These are phyloP conservation scores for Creontiades dilutus DNA, from an alignment of 2,888 invertebrate genomes.

Conservation along the genomic window DNA sequence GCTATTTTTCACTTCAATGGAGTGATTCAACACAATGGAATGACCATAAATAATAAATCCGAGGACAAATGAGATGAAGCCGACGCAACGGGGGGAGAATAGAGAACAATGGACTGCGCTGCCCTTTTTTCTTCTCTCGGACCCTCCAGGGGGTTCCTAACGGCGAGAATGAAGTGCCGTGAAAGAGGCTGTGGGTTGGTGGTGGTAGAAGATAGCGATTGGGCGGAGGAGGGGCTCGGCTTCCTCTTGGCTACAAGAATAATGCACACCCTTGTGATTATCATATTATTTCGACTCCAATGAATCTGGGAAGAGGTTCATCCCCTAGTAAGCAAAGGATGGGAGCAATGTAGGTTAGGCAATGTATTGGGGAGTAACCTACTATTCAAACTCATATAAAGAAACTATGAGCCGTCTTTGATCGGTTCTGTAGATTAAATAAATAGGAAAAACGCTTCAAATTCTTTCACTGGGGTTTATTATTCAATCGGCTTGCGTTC, in stretches of 20 bases:
- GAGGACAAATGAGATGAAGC: slow-evolving; percentile 67
- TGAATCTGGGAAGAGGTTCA: no score
- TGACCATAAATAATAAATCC: slow-evolving; percentile 69
- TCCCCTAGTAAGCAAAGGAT: no score
- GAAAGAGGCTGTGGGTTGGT: slow-evolving; percentile 10
- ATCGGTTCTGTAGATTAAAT: no score
- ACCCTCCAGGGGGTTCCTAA: slow-evolving; percentile 49
- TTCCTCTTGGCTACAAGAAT: neutral
- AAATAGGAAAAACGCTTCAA: no score
- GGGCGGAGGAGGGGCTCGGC: neutral
- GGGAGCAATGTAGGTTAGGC: no score
- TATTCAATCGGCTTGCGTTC: no score
- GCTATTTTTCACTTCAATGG: slow-evolving; percentile 64
- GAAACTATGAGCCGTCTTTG: no score
- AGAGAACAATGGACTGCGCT: slow-evolving; percentile 62
- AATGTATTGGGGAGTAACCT: no score
- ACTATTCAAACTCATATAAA: no score
- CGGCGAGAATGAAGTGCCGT: slow-evolving; percentile 51
- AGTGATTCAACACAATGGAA: slow-evolving; percentile 61
- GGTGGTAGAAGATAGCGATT: neutral
- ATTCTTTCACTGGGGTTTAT: no score
- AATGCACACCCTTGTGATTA: no score
- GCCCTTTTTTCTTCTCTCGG: slow-evolving; percentile 50
- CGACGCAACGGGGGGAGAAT: slow-evolving; percentile 48
- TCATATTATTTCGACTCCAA: no score